A percentile compares a stretch with the other conserved stretches of the same genome.
Conservation (phyloP, 1,140 invertebrate genomes). For the Ylistrum balloti region DNA sequence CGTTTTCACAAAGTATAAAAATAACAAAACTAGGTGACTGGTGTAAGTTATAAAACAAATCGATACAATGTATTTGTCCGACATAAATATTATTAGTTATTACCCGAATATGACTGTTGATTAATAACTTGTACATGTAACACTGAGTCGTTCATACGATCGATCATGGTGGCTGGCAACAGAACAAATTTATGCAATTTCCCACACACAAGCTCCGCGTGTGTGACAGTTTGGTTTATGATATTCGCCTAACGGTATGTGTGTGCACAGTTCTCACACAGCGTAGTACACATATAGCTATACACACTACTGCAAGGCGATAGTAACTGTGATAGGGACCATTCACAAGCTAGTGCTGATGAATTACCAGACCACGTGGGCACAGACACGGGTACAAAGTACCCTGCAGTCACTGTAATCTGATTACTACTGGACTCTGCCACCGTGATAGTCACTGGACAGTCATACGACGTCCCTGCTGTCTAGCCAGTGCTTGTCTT, state of each 20-base stretch:
- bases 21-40: no score
- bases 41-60: no score
- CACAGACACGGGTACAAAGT: slow-evolving; percentile 22
- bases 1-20: no score
- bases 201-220: not conserved
- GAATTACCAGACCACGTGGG: slow-evolving; percentile 6
- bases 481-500: not conserved
- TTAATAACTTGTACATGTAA: no score
- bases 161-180: not conserved
- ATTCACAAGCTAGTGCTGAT: not conserved
- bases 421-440: not conserved
- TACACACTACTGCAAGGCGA: not conserved
- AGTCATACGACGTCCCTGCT: not conserved
- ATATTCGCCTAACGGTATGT: not conserved
- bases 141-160: no score
- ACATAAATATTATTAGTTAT: no score
- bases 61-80: no score
- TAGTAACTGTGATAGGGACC: not conserved
- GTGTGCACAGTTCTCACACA: not conserved
- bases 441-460: not conserved
- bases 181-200: not conserved
- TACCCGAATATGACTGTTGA: no score
- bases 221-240: not conserved
- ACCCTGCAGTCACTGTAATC: not conserved
- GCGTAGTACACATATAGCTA: not conserved